Percentiles rank a stretch among this genome's conserved stretches.
phyloP scores from a whole-genome alignment of 1,140 invertebrate genomes.

The Aplysia californica region DNA sequence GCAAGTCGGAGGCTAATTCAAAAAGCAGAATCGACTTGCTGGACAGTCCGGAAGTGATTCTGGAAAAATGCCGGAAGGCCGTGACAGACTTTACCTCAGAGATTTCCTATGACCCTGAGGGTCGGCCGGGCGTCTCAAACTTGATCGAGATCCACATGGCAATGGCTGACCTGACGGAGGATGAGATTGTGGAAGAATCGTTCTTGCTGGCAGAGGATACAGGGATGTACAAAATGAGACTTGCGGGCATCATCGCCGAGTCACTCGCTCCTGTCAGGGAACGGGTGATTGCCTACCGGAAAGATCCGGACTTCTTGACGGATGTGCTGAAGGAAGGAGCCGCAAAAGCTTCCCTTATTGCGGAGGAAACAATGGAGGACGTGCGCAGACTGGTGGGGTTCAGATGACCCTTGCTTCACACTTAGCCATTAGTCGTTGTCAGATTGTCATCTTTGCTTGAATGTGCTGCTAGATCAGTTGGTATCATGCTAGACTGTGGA shows the following conservation, averaged over 20 bases:
- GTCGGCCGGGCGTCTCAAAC: conserved; percentile 89
- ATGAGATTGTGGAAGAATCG: conserved; percentile 79
- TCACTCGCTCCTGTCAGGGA: conserved; percentile 80
- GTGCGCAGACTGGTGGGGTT: conserved; percentile 71
- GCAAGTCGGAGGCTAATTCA: conserved; percentile 88
- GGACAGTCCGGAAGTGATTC: conserved; percentile 83
- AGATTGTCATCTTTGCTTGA: no score
- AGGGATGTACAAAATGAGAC: conserved; percentile 80
- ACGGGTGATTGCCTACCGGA: conserved; percentile 73
- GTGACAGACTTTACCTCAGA: conserved; percentile 90
- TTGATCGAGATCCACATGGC: conserved; percentile 82
- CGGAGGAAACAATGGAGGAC: conserved; percentile 77
- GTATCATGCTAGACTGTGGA: no score
- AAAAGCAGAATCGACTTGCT: conserved; percentile 84
- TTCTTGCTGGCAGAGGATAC: conserved; percentile 75
- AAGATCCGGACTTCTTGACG: conserved; percentile 75
- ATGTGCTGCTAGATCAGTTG: no score
- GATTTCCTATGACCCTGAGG: conserved; percentile 82
- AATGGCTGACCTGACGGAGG: conserved; percentile 76
- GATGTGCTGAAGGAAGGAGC: conserved; percentile 77
- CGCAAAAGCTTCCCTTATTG: conserved; percentile 76
- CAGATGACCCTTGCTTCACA: conserved; percentile 40
- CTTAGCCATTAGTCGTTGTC: no score
- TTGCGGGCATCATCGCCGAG: conserved; percentile 81
- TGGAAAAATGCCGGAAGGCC: conserved; percentile 88